Base-by-base conservation (phyloP, 2,888 invertebrate species). In the Colletes collaris region DNA sequence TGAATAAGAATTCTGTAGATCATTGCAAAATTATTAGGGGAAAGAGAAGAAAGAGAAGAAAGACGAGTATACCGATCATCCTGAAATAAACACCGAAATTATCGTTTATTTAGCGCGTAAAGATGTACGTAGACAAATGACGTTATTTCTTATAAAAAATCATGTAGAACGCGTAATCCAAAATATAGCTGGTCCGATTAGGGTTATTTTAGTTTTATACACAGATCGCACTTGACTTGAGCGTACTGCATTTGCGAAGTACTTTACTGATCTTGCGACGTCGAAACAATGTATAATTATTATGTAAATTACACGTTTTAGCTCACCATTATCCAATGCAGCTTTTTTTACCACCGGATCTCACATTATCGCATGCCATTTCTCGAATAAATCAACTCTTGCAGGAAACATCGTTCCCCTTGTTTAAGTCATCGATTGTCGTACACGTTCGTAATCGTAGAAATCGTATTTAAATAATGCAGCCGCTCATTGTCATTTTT, bases 221-320 rank as follows among this genome's bases (percentile, higher is more conserved):
- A 88, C 89, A 86, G 86, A 86, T 85, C 87, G 85, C 86, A 79
- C 87, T 88, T 84, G 86, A 86, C 81, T 85, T 81, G 87, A 83
- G 79, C 86, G 87, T 86, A 84, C 70, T 78, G 83, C 84, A 88
- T 82, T 27, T 79, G 78, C 85, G 64, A 82, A 81, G 79, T 88
- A 90, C 83, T 88, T 87, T 84, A 86, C 70, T 87, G 84, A 89
- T 87, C 86, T 79, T 87, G 82, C 87, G 84, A 85, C 88, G 87
- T 89, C 88, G 84, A 89, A 87, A 87, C 77, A 81, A 87, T 90
- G 89, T 91, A 90, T 88, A 88, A 90, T 89, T 89, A 88, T 84
- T 84, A 90, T 90, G 89, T 89, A 90, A 90, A 91, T 91, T 89
- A 88, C 88, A 88, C 85, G 83, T 88, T 87, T 88, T 88, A 89